These are phyloP conservation scores for Phaethon lepturus DNA, from an alignment of 2,113 vertebrate species.

Conservation along the genomic window DNA sequence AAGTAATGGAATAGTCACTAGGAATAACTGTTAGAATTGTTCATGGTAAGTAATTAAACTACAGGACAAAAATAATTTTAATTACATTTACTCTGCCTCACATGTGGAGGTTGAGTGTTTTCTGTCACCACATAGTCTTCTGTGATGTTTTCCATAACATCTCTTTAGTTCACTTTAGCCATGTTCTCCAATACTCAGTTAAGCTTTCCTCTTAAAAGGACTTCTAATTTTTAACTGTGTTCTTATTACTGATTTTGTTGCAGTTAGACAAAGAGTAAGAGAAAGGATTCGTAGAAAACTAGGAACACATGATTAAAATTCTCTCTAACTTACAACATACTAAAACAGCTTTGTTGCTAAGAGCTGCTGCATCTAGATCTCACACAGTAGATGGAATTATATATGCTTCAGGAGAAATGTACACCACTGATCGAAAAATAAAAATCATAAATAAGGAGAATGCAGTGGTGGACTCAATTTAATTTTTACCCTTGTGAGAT, in stretches of 20 bases:
- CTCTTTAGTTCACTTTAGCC: not conserved
- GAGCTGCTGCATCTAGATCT: not conserved
- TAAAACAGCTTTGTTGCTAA: not conserved
- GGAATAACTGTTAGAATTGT: not conserved
- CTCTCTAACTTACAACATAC: not conserved
- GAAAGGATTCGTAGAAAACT: not conserved
- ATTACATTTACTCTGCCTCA: not conserved
- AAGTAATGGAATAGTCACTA: not conserved
- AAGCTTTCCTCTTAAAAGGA: not conserved
- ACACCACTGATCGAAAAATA: not conserved
- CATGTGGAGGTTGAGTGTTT: not conserved
- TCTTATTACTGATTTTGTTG: not conserved
- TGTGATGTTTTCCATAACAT: not conserved
- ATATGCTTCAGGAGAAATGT: not conserved
- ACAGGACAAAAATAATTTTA: not conserved
- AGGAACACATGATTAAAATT: not conserved
- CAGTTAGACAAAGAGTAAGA: not conserved
- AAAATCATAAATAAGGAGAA: not conserved
- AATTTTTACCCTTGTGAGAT: not conserved
- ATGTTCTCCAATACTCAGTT: not conserved
- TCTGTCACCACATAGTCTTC: not conserved
- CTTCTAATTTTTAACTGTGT: not conserved
- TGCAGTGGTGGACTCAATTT: not conserved
- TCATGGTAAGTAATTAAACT: conserved; percentile 2
- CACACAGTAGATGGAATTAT: not conserved